Percentiles rank a stretch among this genome's conserved stretches.
Conservation (phyloP, 2,113 vertebrate species). For the Quiscalus mexicanus region DNA sequence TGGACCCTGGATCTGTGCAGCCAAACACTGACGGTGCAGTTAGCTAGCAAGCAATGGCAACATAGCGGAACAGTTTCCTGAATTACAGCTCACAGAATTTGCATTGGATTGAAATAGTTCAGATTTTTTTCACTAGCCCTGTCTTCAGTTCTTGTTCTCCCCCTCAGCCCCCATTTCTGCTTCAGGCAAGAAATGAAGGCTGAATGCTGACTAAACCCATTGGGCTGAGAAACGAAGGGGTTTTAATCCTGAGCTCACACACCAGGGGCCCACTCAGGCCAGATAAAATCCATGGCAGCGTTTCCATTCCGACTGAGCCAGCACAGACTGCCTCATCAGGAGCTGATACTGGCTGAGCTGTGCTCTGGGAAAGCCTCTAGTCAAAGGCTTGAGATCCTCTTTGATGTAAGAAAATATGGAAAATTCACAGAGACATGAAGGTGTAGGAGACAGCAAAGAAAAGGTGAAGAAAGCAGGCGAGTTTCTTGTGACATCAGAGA, state of each 20-base stretch:
- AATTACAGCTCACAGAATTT: slow-evolving; percentile 7
- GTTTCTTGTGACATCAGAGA: neutral
- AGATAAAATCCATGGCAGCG: neutral
- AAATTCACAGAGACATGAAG: neutral
- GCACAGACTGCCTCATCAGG: neutral
- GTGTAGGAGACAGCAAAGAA: neutral
- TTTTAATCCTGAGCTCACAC: neutral
- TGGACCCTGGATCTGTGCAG: neutral
- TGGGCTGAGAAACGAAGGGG: neutral
- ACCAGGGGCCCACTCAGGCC: neutral
- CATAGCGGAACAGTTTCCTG: neutral
- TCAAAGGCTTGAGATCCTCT: neutral
- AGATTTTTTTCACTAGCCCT: slow-evolving; percentile 17
- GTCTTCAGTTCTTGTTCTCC: neutral
- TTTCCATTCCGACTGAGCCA: slow-evolving; percentile 14
- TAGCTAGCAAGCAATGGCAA: slow-evolving; percentile 9
- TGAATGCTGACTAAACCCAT: slow-evolving; percentile 34
- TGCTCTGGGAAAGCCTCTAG: neutral
- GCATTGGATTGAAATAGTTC: slow-evolving; percentile 49
- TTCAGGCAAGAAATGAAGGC: neutral
- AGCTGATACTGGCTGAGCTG: neutral
- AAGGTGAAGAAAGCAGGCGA: neutral
- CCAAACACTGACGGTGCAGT: neutral
- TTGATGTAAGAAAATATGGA: neutral
- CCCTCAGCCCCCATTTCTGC: neutral